phyloP scores from a whole-genome alignment of 2,113 vertebrate species.

The Passer domesticus region DNA sequence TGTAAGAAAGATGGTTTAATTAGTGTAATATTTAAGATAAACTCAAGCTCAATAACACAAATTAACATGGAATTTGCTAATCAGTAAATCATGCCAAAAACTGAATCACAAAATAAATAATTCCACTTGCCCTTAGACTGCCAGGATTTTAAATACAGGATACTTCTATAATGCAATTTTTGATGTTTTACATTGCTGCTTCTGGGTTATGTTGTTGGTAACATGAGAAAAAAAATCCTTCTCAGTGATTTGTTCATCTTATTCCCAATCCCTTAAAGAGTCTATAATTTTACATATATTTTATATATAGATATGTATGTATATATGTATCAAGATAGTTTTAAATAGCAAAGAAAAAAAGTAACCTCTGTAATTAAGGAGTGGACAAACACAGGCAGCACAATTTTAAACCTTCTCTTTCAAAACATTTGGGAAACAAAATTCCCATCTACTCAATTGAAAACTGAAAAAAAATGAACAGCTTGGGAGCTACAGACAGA shows the following conservation, averaged over 20 bases:
- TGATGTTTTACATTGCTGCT: neutral
- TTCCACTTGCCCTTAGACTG: neutral
- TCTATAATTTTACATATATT: neutral
- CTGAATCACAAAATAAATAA: neutral
- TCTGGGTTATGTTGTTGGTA: neutral
- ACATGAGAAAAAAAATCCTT: neutral
- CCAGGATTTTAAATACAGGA: neutral
- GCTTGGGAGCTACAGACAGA: slow-evolving; percentile 16
- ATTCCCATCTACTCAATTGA: neutral
- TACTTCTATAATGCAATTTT: neutral
- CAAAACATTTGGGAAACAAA: slow-evolving; percentile 26
- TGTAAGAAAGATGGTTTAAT: neutral
- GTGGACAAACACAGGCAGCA: neutral
- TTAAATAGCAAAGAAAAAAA: neutral
- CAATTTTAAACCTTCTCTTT: neutral
- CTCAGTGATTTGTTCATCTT: neutral
- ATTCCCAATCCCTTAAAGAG: neutral
- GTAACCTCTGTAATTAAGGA: neutral
- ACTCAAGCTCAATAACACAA: neutral
- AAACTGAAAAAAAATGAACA: neutral
- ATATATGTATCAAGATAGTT: neutral
- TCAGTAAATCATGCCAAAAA: neutral
- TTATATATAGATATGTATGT: no score
- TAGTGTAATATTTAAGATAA: neutral
- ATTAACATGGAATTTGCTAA: neutral